Base-by-base conservation (phyloP, 2,888 invertebrate species). In the Rhamphomyia laevipes region DNA sequence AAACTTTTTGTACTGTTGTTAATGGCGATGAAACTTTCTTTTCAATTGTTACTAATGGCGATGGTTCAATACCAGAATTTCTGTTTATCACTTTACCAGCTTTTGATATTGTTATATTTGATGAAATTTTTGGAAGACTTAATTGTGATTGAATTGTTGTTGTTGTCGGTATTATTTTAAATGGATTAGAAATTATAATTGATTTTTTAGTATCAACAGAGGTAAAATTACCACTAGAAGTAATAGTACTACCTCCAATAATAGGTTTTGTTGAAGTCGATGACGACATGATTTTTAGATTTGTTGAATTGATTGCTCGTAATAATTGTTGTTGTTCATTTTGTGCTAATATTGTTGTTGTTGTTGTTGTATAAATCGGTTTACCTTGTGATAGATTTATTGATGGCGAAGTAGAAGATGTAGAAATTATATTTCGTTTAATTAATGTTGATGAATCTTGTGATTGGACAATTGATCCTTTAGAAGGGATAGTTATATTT, bases 21-120 rank as follows among this genome's bases (percentile, higher is more conserved):
- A 9, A 6, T 27, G 23, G 2, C 9, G 23, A 27, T 7, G 23
- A 13, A n/a, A 35, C 13, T 42, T 45, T 43, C 33, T 45, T 49
- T 35, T 49, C 45, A 33, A 49, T 45, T 18, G 45, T 45, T 15
- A 48, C 45, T 35, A 35, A 35, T 35, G 35, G 35, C 15, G 27
- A 15, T 2, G 43, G n/a, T n/a, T 45, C 45, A 16, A 11, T 9
- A 37, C 23, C 35, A 15, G 7, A 13, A 13, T 13, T n/a, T 27
- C 6, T 17, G 7, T 38, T 27, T 27, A n/a, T 27, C 13, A 41
- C 13, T 23, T 42, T 42, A 15, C 17, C 42, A 42, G 38, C 17
- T 38, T 35, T 35, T 35, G 40, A 40, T 40, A 40, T 40, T 11
- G 40, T 40, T 10, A 40, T 40, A 11, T 40, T 40, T 10, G 40